A percentile compares a stretch with the other conserved stretches of the same genome.
Evolutionary conservation across 2,113 vertebrate species (phyloP).

Genomic region (Channa argus): DNA sequence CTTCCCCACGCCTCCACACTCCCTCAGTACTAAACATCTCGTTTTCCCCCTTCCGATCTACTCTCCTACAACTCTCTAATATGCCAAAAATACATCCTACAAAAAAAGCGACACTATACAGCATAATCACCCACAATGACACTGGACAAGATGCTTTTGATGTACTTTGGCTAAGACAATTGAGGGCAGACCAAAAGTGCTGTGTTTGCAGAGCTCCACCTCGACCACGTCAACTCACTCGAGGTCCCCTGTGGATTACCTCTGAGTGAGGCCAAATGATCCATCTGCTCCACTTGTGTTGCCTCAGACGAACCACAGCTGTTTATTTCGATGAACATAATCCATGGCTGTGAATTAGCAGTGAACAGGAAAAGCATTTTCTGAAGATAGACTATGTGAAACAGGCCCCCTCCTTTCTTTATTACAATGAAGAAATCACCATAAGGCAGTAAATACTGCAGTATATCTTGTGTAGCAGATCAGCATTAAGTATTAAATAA

Average conservation of each 20-base stretch:
- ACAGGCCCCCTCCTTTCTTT: neutral
- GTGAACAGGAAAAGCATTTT: constrained; percentile 28
- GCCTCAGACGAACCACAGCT: constrained; percentile 37
- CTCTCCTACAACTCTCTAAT: neutral
- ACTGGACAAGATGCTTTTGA: neutral
- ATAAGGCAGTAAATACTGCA: constrained; percentile 5
- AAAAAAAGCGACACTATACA: neutral
- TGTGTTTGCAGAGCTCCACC: constrained; percentile 44
- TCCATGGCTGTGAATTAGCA: constrained; percentile 9
- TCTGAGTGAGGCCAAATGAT: constrained; percentile 40
- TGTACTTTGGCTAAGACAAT: constrained; percentile 9
- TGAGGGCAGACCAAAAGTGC: constrained; percentile 37
- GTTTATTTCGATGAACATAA: constrained; percentile 17
- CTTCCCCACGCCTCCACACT: constrained; percentile 4
- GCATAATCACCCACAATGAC: neutral
- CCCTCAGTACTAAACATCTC: constrained; percentile 10
- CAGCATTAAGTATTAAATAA: constrained; percentile 26
- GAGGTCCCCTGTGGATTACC: constrained; percentile 25
- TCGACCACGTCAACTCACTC: constrained; percentile 10
- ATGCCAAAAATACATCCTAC: neutral
- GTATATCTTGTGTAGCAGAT: constrained; percentile 20
- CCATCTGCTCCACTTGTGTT: constrained; percentile 33
- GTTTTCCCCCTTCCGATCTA: constrained; percentile 14
- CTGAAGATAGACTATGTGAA: constrained; percentile 18
- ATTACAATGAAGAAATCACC: neutral